Evolutionary conservation across 2,888 invertebrate genomes (phyloP), one percentile per base, ranked within the genome.

Genomic region (Caenorhabditis sulstoni): DNA sequence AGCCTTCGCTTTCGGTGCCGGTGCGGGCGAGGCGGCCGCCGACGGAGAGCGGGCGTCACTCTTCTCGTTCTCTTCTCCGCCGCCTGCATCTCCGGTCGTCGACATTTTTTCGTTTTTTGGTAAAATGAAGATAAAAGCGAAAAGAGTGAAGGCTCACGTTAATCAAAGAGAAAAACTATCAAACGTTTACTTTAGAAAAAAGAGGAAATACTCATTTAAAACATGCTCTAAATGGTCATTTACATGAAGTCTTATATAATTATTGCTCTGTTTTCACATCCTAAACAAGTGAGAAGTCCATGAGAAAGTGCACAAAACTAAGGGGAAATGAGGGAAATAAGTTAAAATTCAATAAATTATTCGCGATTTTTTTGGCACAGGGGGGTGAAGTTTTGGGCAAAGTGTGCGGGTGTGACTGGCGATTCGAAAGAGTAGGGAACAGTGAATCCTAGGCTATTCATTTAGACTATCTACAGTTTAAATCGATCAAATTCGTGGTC

Each of bases 211-310:
- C 5, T 47, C 5, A 49, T 20, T 49, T 29, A 22, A 49, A 22
- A 22, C 49, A 49, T 49, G 22, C 49, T 49, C 49, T 49, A 29
- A 29, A 41, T 29, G 7, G 29, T 29, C 29, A 41, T 41, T 8
- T 11, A 41, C 11, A 41, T 41, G 11, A 29, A 29, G 29, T 3
- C 41, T 14, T 44, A 16, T 16, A 22, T 7, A 57, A 57, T 71
- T 71, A 71, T 71, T 71, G 71, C 71, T 71, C 49, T 71, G 29
- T 52, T 55, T 70, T 70, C 47, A 62, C 55, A 62, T 62, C 52
- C 64, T 61, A 71, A 3, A 71, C 52, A 71, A 71, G 71, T 64
- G 64, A 71, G 49, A 39, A 23, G 49, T 58, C 23, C 16, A 53
- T 29, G n/a, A 16, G 41, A 18, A n/a, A 20, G 49, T 39, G 59